phyloP scores from a whole-genome alignment of 2,888 invertebrate genomes.

The Microplitis manilae region DNA sequence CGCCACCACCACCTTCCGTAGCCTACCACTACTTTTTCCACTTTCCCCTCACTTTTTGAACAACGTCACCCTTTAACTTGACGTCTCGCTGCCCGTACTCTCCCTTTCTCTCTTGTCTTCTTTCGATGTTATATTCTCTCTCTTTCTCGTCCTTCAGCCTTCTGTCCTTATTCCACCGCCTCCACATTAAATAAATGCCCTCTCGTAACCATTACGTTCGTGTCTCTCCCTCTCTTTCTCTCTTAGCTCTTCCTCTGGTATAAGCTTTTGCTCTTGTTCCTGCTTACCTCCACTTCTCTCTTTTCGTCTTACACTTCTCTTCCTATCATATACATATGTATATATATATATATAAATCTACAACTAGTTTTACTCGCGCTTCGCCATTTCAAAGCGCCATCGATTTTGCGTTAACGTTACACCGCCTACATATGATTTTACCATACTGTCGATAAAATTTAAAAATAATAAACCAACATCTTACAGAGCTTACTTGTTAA shows the following conservation, averaged over 20 bases:
- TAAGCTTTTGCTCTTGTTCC: conserved; percentile 19
- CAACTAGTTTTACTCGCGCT: conserved; percentile 8
- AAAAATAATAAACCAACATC: neutral
- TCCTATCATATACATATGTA: neutral
- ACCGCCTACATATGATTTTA: conserved; percentile 25
- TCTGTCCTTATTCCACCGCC: conserved; percentile 39
- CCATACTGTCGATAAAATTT: neutral
- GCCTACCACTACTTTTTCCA: conserved; percentile 24
- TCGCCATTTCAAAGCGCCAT: conserved; percentile 44
- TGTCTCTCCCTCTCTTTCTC: neutral
- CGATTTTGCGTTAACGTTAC: conserved; percentile 39
- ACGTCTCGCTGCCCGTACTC: neutral
- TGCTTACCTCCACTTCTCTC: neutral
- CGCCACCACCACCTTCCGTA: conserved; percentile 7
- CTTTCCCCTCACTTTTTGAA: conserved; percentile 32
- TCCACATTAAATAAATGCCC: conserved; percentile 44
- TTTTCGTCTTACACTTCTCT: neutral
- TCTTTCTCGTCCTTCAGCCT: conserved; percentile 38
- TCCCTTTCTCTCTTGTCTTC: conserved; percentile 43
- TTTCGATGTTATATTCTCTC: conserved; percentile 29
- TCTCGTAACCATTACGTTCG: neutral
- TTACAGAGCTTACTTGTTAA: neutral
- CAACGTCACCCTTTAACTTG: neutral
- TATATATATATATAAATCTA: neutral
- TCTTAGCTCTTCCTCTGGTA: neutral